Evolutionary conservation across 2,797 vertebrate genomes (phyloP).

Genomic region (Trachurus trachurus): DNA sequence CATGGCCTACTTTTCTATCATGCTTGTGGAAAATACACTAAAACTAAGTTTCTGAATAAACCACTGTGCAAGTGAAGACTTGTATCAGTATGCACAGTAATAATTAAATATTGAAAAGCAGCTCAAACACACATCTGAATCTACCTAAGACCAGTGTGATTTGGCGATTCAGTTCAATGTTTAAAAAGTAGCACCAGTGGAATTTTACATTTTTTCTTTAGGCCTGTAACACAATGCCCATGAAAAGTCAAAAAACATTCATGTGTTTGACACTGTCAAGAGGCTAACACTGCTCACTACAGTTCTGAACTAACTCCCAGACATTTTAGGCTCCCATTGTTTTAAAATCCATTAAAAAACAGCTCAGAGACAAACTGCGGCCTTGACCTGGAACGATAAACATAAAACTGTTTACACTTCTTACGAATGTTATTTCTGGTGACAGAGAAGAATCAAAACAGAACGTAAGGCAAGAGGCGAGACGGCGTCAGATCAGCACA

Average conservation of each 20-base stretch:
- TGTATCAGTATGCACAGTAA: slow-evolving; percentile 35
- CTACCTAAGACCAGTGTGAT: neutral
- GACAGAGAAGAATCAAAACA: slow-evolving; percentile 68
- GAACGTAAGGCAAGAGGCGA: slow-evolving; percentile 66
- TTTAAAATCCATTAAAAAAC: slow-evolving; percentile 61
- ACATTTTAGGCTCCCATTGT: slow-evolving; percentile 49
- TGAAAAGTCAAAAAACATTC: slow-evolving; percentile 13
- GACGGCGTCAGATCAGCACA: slow-evolving; percentile 55
- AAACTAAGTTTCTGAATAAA: slow-evolving; percentile 40
- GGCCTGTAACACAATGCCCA: slow-evolving; percentile 1
- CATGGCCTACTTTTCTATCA: slow-evolving; percentile 32
- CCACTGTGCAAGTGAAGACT: slow-evolving; percentile 33
- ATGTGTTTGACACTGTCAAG: slow-evolving; percentile 37
- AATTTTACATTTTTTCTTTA: neutral
- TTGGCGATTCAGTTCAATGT: slow-evolving; percentile 11
- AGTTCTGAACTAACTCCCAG: slow-evolving; percentile 37
- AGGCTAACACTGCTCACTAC: slow-evolving; percentile 37
- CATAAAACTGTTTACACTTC: slow-evolving; percentile 71
- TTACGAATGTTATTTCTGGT: slow-evolving; percentile 76
- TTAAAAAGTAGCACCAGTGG: slow-evolving; percentile 10
- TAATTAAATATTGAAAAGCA: slow-evolving; percentile 14
- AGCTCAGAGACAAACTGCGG: slow-evolving; percentile 52
- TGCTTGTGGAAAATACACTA: slow-evolving; percentile 41
- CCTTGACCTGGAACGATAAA: slow-evolving; percentile 64
- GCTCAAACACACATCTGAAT: slow-evolving; percentile 13